Evolutionary conservation across 2,888 invertebrate genomes (phyloP), one percentile per base, ranked within the genome.

Genomic region (Gnatocerus cornutus): DNA sequence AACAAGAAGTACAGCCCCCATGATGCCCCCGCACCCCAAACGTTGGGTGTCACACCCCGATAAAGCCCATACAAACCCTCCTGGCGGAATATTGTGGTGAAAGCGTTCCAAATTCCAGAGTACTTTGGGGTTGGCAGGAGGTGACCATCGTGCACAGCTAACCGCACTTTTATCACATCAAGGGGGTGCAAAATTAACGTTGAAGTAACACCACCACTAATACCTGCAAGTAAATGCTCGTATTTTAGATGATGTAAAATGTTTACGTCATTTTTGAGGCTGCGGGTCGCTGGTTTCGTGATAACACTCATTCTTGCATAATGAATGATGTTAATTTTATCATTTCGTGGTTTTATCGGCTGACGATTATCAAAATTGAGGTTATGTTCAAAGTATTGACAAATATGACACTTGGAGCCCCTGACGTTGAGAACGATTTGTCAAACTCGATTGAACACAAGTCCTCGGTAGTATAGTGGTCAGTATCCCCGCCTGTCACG

Each of bases 1-100:
- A 98, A 95, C 79, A 98, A 89, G 85, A 99, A 99, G 86, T 99
- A 99, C 74, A 98, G 90, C 43, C 99, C 99, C 99, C 99, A 99
- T 0, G 99, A 95, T 27, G 94, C 89, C 1, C 98, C 98, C 0
- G 98, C 97, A 61, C 99, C 99, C 90, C 96, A 92, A 8, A 98
- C 91, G 85, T 99, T 99, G 0, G 99, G 99, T 9, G 94, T 93
- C n/a, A 98, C 97, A 29, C 99, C 99, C 83, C 97, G 90, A 85
- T 99, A 99, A 33, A 99, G 88, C 9, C 97, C 98, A 52, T 89
- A 88, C 27, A 97, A 88, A 50, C 97, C 96, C 86, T 97, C 97
- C 79, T 92, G 90, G 80, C 90, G 91, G 64, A 93, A 90, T 74
- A 99, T 99, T 56, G 94, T 94, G 56, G 87, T 85, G 75, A 96